phyloP scores from a whole-genome alignment of 2,888 invertebrate species.

The Mamestra brassicae region DNA sequence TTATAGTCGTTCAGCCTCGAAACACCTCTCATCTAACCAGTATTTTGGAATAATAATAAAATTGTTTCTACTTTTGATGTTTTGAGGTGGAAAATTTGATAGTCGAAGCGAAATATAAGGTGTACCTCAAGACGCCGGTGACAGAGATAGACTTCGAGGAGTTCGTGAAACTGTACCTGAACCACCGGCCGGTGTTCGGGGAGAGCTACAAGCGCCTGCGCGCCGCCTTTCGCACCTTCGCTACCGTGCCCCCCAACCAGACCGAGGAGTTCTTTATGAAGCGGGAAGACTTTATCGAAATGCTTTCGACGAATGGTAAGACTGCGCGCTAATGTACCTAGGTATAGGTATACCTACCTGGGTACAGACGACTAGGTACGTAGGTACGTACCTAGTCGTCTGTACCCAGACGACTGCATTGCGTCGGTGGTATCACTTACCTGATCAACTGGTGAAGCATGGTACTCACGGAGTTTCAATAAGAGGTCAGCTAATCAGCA shows the following conservation, averaged over 20 bases:
- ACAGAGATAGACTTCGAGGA: slow-evolving; percentile 92
- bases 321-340: background rate
- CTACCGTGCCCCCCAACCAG: slow-evolving; percentile 62
- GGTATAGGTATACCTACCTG: too few species aligned
- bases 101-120: slow-evolving; percentile 90
- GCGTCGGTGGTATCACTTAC: too few species aligned
- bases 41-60: background rate
- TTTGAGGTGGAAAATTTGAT: slow-evolving; percentile 91
- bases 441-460: too few species aligned
- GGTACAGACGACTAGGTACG: too few species aligned
- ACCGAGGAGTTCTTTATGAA: slow-evolving; percentile 69
- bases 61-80: background rate
- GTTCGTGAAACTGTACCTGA: slow-evolving; percentile 92
- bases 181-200: slow-evolving; percentile 92
- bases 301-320: slow-evolving; percentile 72
- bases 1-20: too few species aligned
- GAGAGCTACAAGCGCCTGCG: slow-evolving; percentile 85
- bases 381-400: too few species aligned
- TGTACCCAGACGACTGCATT: too few species aligned
- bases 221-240: slow-evolving; percentile 86
- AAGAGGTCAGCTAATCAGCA: too few species aligned
- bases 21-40: background rate
- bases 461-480: too few species aligned
- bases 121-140: slow-evolving; percentile 85
- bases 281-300: slow-evolving; percentile 83